A percentile compares a stretch with the other conserved stretches of the same genome.
These are phyloP conservation scores for Euthynnus affinis DNA, from an alignment of 2,797 vertebrate genomes.

Conservation along the genomic window DNA sequence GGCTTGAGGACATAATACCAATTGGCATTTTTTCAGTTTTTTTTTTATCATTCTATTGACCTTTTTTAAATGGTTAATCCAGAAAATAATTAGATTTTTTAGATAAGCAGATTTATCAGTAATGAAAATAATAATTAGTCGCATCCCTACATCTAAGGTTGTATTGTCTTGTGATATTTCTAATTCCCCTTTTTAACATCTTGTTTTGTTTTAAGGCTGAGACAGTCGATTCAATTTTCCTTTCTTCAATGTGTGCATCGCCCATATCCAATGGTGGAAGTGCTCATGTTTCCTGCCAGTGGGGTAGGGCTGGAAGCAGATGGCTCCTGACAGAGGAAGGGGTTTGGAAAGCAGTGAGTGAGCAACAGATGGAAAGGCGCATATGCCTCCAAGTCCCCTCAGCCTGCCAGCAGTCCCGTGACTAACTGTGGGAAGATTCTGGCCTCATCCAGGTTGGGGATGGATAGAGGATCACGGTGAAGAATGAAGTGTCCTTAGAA, in stretches of 20 bases:
- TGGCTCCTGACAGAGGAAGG: constrained; percentile 86
- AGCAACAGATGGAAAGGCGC: constrained; percentile 87
- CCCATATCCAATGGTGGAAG: constrained; percentile 81
- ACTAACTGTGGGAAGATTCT: constrained; percentile 84
- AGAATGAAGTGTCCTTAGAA: constrained; percentile 69
- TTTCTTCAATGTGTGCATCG: constrained; percentile 68
- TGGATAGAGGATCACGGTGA: constrained; percentile 68
- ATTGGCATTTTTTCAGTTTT: background rate
- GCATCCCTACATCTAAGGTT: background rate
- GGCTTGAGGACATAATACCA: background rate
- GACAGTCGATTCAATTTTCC: constrained; percentile 51
- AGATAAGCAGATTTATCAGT: background rate
- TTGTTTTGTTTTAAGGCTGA: constrained; percentile 26
- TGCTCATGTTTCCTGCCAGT: constrained; percentile 84
- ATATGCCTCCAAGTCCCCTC: constrained; percentile 85
- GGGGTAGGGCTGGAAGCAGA: constrained; percentile 87
- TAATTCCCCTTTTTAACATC: constrained; percentile 1
- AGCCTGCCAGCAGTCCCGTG: constrained; percentile 87
- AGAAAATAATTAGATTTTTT: background rate
- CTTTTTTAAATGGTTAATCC: background rate
- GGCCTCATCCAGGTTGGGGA: constrained; percentile 78
- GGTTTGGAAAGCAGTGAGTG: constrained; percentile 83
- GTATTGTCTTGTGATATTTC: constrained; percentile 6
- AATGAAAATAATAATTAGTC: background rate
- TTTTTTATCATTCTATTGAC: background rate